Evolutionary conservation across 2,888 invertebrate species (phyloP).

Genomic region (Hirtodrosophila duncani): DNA sequence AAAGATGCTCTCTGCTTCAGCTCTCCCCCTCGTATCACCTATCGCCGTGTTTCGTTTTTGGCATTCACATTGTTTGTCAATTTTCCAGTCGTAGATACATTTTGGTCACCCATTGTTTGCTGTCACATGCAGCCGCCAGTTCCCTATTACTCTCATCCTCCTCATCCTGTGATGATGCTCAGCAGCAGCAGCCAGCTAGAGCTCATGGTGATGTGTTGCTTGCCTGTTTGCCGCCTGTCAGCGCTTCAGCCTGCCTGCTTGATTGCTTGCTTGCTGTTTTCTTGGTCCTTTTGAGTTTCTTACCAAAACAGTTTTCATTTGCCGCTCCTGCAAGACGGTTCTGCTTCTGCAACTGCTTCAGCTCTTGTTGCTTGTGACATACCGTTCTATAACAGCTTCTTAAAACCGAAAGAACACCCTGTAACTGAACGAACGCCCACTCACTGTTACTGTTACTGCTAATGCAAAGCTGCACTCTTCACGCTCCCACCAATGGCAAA

Average conservation of each 20-base stretch:
- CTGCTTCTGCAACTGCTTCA: neutral
- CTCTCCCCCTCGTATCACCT: slow-evolving; percentile 6
- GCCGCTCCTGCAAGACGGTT: slow-evolving; percentile 51
- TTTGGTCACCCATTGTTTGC: slow-evolving; percentile 59
- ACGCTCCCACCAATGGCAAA: neutral
- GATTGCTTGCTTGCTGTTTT: slow-evolving; percentile 26
- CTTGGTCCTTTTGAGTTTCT: slow-evolving; percentile 24
- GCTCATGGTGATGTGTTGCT: neutral
- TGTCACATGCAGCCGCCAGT: slow-evolving; percentile 56
- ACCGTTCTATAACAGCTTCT: slow-evolving; percentile 20
- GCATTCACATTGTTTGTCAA: slow-evolving; percentile 55
- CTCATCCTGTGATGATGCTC: slow-evolving; percentile 28
- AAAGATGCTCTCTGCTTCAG: slow-evolving; percentile 39
- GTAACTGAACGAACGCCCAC: too few relatives aligned
- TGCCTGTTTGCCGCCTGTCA: slow-evolving; percentile 7
- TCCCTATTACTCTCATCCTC: slow-evolving; percentile 12
- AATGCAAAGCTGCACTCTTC: slow-evolving; percentile 12
- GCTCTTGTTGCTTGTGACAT: neutral
- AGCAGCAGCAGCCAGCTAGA: slow-evolving; percentile 9
- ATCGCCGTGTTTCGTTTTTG: neutral
- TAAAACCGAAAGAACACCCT: too few relatives aligned
- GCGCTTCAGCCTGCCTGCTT: neutral
- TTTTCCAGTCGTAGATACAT: slow-evolving; percentile 59
- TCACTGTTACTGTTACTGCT: too few relatives aligned
- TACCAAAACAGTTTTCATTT: slow-evolving; percentile 50